Percentiles rank a stretch among this genome's conserved stretches.
phyloP scores from a whole-genome alignment of 2,797 vertebrate species.

The Numenius phaeopus region DNA sequence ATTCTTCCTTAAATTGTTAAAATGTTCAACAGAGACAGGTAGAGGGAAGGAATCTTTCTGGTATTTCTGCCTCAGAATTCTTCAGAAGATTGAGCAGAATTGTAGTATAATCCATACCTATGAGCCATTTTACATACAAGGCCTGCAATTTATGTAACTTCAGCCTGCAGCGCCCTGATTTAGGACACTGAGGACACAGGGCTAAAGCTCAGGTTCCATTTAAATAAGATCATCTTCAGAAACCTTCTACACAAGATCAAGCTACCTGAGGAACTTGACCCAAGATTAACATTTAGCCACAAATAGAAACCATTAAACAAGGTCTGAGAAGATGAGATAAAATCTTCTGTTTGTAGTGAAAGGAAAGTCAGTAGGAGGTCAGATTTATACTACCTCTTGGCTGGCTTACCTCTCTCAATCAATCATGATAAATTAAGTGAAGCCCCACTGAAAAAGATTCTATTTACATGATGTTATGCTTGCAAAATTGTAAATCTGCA shows the following conservation, averaged over 20 bases:
- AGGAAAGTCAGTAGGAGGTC: background rate
- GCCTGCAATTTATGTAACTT: background rate
- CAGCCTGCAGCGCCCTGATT: background rate
- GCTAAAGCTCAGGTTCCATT: background rate
- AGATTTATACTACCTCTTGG: background rate
- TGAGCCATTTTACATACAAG: background rate
- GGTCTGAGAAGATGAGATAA: background rate
- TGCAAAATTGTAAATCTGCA: background rate
- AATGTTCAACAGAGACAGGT: background rate
- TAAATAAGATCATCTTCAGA: background rate
- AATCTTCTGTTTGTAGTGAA: background rate
- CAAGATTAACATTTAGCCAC: constrained; percentile 9
- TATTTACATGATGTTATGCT: background rate
- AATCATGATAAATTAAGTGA: background rate
- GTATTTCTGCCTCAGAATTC: background rate
- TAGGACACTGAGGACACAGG: background rate
- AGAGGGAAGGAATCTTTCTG: background rate
- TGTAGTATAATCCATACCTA: background rate
- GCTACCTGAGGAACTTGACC: background rate
- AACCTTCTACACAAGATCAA: background rate
- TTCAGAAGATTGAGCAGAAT: background rate
- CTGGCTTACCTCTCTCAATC: background rate
- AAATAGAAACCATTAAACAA: background rate
- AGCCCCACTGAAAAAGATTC: background rate
- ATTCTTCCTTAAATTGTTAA: background rate